phyloP scores from a whole-genome alignment of 2,113 vertebrate genomes.

The Anhinga anhinga region DNA sequence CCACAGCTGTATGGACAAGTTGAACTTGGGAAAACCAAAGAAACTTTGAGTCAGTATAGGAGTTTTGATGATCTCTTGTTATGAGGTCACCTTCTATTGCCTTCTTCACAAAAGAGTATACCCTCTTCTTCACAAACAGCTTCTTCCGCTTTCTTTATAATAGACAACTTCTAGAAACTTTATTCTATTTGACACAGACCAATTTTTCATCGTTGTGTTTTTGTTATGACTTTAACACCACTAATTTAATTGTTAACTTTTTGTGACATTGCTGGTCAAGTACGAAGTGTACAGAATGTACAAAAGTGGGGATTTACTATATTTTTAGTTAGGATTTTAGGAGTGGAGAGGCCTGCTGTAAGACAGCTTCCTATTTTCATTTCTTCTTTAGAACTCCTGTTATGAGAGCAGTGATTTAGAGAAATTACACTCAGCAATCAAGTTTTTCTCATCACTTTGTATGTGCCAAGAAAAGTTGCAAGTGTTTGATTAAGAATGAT shows the following conservation, averaged over 20 bases:
- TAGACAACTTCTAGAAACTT: not conserved
- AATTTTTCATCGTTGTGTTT: not conserved
- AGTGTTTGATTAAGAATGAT: not conserved
- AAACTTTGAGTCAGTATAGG: fast-evolving
- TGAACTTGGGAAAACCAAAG: not conserved
- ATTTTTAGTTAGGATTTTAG: not conserved
- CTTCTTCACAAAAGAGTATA: not conserved
- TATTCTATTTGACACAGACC: not conserved
- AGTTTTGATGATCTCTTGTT: not conserved
- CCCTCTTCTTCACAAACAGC: not conserved
- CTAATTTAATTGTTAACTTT: not conserved
- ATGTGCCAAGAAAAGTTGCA: not conserved
- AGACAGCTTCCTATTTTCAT: not conserved
- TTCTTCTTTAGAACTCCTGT: not conserved
- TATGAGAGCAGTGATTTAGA: not conserved
- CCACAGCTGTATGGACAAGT: not conserved
- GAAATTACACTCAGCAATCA: not conserved
- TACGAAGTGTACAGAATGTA: not conserved
- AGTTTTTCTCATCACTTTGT: not conserved
- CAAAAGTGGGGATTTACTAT: not conserved
- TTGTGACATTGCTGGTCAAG: not conserved
- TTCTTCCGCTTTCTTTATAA: not conserved
- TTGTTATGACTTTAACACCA: not conserved
- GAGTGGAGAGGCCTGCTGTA: not conserved
- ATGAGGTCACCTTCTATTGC: not conserved